These are phyloP conservation scores for Poecile atricapillus DNA, from an alignment of 2,113 vertebrate species.

Conservation along the genomic window DNA sequence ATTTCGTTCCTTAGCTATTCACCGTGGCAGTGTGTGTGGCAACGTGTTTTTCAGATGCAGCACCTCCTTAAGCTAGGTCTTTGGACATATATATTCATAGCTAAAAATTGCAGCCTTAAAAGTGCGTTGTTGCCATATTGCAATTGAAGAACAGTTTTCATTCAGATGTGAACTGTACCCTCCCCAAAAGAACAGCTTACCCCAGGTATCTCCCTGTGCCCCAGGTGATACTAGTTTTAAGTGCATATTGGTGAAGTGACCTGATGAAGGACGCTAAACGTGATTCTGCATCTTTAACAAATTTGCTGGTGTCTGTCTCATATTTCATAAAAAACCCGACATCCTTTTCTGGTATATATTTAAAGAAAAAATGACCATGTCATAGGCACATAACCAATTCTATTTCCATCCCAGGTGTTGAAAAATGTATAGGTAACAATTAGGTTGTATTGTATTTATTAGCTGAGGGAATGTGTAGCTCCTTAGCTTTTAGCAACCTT, in stretches of 20 bases:
- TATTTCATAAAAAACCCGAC: constrained; percentile 20
- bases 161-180: constrained; percentile 24
- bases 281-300: constrained; percentile 62
- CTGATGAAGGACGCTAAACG: constrained; percentile 40
- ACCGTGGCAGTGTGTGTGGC: constrained; percentile 61
- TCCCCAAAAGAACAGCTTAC: constrained; percentile 27
- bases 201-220: constrained; percentile 42
- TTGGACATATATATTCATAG: constrained; percentile 54
- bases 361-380: constrained; percentile 59
- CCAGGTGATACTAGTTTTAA: constrained; percentile 49
- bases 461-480: background rate
- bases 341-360: constrained; percentile 33
- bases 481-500: constrained; percentile 33
- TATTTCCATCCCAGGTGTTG: constrained; percentile 51
- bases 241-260: constrained; percentile 60
- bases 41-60: constrained; percentile 58
- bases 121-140: constrained; percentile 58
- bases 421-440: constrained; percentile 23
- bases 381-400: constrained; percentile 66
- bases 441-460: background rate
- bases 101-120: constrained; percentile 62
- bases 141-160: constrained; percentile 23
- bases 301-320: constrained; percentile 65
- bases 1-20: constrained; percentile 32
- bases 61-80: constrained; percentile 66